These are phyloP conservation scores for Camponotus floridanus DNA, from an alignment of 1,140 invertebrate genomes.

Conservation along the genomic window DNA sequence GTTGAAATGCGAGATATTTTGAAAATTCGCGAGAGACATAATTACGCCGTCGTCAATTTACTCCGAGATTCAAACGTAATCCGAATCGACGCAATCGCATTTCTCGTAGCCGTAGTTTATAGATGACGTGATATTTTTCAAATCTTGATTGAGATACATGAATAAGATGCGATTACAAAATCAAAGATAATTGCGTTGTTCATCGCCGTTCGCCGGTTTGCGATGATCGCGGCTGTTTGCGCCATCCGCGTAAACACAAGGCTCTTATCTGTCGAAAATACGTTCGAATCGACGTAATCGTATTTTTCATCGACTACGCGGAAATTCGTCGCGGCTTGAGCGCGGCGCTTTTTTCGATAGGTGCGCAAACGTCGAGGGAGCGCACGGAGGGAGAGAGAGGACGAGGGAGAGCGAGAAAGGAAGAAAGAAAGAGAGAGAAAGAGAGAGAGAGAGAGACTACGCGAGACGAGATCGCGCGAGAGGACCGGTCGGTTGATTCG, in stretches of 20 bases:
- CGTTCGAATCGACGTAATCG: constrained; percentile 14
- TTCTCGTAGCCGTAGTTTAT: too few relatives aligned
- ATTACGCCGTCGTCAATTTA: background rate
- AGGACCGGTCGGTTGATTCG: constrained; percentile 11
- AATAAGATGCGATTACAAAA: constrained; percentile 5
- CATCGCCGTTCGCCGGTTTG: background rate
- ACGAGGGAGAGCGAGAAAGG: background rate
- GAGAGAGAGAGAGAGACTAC: constrained; percentile 33
- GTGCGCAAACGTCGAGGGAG: background rate
- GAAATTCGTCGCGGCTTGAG: constrained; percentile 4
- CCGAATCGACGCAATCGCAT: background rate
- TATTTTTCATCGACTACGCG: background rate
- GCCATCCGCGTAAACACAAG: background rate
- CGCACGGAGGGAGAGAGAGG: background rate
- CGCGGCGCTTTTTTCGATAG: constrained; percentile 55
- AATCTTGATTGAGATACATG: background rate
- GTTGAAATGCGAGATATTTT: background rate
- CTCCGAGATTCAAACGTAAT: background rate
- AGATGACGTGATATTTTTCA: too few relatives aligned
- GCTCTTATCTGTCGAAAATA: background rate
- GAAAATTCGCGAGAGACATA: background rate
- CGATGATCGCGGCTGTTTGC: background rate
- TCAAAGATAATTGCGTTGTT: background rate
- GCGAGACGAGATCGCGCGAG: constrained; percentile 48
- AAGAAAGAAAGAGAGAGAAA: background rate